A percentile compares a stretch with the other conserved stretches of the same genome.
Evolutionary conservation across 2,113 vertebrate genomes (phyloP).

Genomic region (Symphodus melops): DNA sequence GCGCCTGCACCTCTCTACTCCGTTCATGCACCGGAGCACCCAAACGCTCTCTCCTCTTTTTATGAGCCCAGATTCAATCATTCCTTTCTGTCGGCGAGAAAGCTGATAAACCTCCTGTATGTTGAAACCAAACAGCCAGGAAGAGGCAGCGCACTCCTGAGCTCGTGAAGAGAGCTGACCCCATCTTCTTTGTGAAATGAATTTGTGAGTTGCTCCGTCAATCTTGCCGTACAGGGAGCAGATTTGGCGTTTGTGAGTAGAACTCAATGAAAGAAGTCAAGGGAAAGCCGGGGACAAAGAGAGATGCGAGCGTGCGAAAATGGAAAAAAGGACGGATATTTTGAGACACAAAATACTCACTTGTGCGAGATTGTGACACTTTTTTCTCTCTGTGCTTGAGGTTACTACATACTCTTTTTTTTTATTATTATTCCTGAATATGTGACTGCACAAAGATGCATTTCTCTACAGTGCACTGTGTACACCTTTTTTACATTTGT

Average conservation of each 20-base stretch:
- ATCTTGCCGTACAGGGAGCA: background rate
- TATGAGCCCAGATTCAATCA: slow-evolving; percentile 4
- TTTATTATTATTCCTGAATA: slow-evolving; percentile 1
- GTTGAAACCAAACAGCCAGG: slow-evolving; percentile 38
- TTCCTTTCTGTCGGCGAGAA: slow-evolving; percentile 24
- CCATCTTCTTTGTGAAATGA: slow-evolving; percentile 32
- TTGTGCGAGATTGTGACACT: background rate
- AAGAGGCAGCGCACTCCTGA: background rate
- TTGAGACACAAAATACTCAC: background rate
- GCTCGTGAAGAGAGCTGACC: slow-evolving; percentile 31
- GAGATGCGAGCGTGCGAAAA: background rate
- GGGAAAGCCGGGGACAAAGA: background rate
- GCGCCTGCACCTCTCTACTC: background rate
- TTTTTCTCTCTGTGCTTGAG: no score
- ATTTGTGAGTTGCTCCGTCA: slow-evolving; percentile 29
- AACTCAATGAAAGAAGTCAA: background rate
- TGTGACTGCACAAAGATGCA: background rate
- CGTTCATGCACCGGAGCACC: background rate
- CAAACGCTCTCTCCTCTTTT: slow-evolving; percentile 24
- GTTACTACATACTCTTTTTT: background rate
- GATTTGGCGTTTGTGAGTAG: background rate
- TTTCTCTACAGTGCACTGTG: background rate
- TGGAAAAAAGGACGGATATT: background rate
- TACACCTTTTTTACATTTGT: background rate
- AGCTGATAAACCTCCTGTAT: slow-evolving; percentile 26